phyloP scores from a whole-genome alignment of 2,797 vertebrate genomes.

The Coreius guichenoti region DNA sequence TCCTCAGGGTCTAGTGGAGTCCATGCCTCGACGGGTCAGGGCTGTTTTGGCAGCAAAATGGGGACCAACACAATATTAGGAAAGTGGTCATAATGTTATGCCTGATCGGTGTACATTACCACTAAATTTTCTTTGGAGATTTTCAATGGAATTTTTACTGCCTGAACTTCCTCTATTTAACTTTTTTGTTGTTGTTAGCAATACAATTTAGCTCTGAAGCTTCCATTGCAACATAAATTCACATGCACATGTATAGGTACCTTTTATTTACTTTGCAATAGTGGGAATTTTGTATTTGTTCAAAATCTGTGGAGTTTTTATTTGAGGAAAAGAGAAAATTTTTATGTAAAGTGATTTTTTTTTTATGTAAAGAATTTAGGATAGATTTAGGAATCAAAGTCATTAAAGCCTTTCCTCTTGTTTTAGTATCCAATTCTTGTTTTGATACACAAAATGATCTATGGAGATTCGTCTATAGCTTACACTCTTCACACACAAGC shows the following conservation, averaged over 20 bases:
- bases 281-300: background rate
- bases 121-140: too few species aligned
- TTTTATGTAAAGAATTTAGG: background rate
- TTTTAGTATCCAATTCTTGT: slow-evolving; percentile 1
- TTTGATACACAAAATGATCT: background rate
- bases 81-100: too few species aligned
- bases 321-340: background rate
- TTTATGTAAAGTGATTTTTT: too few species aligned
- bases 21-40: too few species aligned
- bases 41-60: too few species aligned
- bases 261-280: background rate
- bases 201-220: background rate
- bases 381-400: background rate
- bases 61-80: too few species aligned
- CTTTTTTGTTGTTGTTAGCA: background rate
- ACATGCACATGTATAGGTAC: too few species aligned
- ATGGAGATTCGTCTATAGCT: background rate
- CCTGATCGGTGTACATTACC: too few species aligned
- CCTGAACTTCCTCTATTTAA: too few species aligned
- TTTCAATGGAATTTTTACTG: too few species aligned
- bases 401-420: background rate
- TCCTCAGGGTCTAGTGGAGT: too few species aligned
- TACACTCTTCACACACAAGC: slow-evolving; percentile 7
- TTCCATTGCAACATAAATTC: too few species aligned
- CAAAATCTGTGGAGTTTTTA: background rate